phyloP scores from a whole-genome alignment of 2,888 invertebrate species.

The Catocala fraxini region DNA sequence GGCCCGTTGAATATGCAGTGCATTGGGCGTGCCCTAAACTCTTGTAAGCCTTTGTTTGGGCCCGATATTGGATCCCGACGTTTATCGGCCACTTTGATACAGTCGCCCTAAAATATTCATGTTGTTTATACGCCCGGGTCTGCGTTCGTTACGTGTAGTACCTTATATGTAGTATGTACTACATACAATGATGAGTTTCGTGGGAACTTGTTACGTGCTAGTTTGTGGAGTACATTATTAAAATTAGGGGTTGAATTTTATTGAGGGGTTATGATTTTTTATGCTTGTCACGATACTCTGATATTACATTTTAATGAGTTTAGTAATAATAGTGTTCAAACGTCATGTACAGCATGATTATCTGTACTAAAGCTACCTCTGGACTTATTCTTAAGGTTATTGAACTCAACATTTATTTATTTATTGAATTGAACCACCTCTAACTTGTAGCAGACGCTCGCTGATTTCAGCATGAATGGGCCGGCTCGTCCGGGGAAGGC shows the following conservation, averaged over 20 bases:
- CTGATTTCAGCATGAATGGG: too few relatives aligned
- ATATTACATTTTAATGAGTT: too few relatives aligned
- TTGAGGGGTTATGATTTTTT: too few relatives aligned
- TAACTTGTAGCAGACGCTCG: too few relatives aligned
- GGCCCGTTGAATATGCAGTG: constrained; percentile 84
- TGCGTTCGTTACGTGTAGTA: constrained; percentile 44
- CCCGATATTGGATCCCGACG: constrained; percentile 81
- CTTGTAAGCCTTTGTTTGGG: constrained; percentile 86
- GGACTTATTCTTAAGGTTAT: too few relatives aligned
- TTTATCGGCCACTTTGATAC: constrained; percentile 78
- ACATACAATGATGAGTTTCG: constrained; percentile 43
- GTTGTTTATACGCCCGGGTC: constrained; percentile 56
- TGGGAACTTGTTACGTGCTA: constrained; percentile 15
- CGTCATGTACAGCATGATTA: too few relatives aligned
- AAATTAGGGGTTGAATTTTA: neutral
- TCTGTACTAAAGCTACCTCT: too few relatives aligned
- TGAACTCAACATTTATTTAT: too few relatives aligned
- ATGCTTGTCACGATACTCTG: too few relatives aligned
- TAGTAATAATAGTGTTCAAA: too few relatives aligned
- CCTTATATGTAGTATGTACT: constrained; percentile 18
- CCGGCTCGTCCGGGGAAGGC: too few relatives aligned
- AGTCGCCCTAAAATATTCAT: constrained; percentile 64
- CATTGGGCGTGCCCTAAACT: constrained; percentile 81
- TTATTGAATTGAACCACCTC: too few relatives aligned
- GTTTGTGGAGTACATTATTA: neutral